Conservation (phyloP, 2,888 invertebrate genomes). For the Nephrotoma flavescens region DNA sequence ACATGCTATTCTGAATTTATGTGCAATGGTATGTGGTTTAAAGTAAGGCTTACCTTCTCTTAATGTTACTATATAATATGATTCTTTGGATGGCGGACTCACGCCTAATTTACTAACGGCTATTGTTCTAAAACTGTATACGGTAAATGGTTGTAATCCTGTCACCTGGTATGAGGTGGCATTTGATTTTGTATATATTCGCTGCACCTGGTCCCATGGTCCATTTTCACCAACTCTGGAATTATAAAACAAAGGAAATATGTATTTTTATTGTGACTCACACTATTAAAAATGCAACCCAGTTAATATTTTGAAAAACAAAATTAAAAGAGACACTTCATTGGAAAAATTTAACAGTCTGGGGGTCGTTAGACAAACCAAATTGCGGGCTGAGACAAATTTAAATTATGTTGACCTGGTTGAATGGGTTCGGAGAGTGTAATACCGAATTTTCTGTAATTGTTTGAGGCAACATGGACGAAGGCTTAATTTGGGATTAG, state of each 20-base stretch:
- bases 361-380: too few relatives aligned
- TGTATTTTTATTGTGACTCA: too few relatives aligned
- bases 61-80: constrained; percentile 58
- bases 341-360: too few relatives aligned
- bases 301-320: too few relatives aligned
- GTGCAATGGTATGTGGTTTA: background rate
- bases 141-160: constrained; percentile 53
- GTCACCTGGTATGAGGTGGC: constrained; percentile 49
- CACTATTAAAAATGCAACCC: too few relatives aligned
- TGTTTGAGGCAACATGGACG: too few relatives aligned
- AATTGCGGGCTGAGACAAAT: too few relatives aligned
- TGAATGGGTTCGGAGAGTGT: too few relatives aligned
- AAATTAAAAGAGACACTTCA: too few relatives aligned
- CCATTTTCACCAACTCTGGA: constrained; percentile 53
- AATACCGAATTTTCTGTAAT: too few relatives aligned
- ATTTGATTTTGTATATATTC: constrained; percentile 47
- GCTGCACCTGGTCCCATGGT: constrained; percentile 46
- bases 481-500: too few relatives aligned
- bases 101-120: constrained; percentile 57
- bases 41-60: constrained; percentile 42
- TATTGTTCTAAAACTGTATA: constrained; percentile 57
- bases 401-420: too few relatives aligned
- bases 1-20: background rate
- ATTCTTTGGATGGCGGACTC: constrained; percentile 51
- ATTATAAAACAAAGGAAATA: background rate